Percentiles rank a stretch among this genome's conserved stretches.
Conservation (phyloP, 2,888 invertebrate genomes). For the Pseudococcus longispinus region DNA sequence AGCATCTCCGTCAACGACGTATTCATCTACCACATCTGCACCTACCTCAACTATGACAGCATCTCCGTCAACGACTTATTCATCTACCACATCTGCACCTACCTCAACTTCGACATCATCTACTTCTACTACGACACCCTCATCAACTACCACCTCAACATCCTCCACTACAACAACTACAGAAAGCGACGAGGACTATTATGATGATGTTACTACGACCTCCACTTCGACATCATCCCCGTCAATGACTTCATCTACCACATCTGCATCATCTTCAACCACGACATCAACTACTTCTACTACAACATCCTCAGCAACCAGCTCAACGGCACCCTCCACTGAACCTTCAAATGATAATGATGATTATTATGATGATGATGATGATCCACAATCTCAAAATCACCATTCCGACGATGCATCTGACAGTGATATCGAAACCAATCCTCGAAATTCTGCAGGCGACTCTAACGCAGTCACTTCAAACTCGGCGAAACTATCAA, state of each 20-base stretch:
- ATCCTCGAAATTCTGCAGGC: not conserved
- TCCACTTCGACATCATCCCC: not conserved
- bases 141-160: not conserved
- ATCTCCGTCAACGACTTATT: not conserved
- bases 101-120: not conserved
- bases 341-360: not conserved
- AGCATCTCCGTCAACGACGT: not conserved
- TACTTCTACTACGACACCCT: not conserved
- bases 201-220: too few species aligned
- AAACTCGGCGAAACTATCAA: not conserved
- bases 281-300: not conserved
- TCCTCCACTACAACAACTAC: too few species aligned
- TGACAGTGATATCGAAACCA: not conserved
- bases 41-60: not conserved
- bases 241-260: not conserved
- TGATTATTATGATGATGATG: slow-evolving; percentile 20
- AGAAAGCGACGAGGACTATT: too few species aligned
- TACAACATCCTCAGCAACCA: not conserved
- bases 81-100: not conserved
- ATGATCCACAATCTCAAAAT: not conserved
- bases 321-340: too few species aligned
- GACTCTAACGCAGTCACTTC: not conserved
- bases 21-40: not conserved
- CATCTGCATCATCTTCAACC: not conserved
- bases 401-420: not conserved